Percentiles rank a stretch among this genome's conserved stretches.
phyloP scores from a whole-genome alignment of 2,797 vertebrate species.

The Hypotaenidia philippensis region DNA sequence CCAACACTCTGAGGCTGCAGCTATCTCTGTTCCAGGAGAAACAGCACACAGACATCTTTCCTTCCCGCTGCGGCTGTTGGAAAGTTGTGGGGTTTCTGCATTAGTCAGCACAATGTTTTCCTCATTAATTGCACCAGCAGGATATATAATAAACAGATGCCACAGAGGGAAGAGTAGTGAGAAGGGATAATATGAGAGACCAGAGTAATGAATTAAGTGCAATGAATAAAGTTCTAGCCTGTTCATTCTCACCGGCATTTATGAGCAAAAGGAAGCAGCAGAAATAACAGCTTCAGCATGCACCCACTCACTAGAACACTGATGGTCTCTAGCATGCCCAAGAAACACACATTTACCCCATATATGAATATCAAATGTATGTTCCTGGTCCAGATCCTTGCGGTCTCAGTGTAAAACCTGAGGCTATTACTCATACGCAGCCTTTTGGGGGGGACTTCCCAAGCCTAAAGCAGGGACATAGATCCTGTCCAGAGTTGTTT shows the following conservation, averaged over 20 bases:
- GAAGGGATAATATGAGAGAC: background rate
- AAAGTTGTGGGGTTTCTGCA: background rate
- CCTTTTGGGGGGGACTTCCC: background rate
- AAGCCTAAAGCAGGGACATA: background rate
- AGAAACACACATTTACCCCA: background rate
- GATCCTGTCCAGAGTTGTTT: background rate
- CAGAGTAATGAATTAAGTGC: background rate
- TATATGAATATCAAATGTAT: background rate
- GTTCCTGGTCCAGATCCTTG: background rate
- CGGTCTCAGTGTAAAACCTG: background rate
- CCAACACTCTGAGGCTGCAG: background rate
- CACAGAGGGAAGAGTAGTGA: background rate
- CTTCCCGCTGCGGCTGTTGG: background rate
- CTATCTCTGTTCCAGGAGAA: background rate
- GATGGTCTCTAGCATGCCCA: background rate
- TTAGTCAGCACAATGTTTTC: conserved; percentile 49
- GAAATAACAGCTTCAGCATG: background rate
- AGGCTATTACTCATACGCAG: background rate
- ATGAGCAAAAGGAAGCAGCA: background rate
- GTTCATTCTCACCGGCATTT: background rate
- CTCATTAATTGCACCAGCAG: conserved; percentile 44
- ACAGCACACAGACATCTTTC: background rate
- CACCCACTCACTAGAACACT: background rate
- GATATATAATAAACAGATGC: conserved; percentile 6
- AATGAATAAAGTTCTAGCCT: background rate